Evolutionary conservation across 1,140 invertebrate species (phyloP).

Genomic region (Pseudoatta argentina): DNA sequence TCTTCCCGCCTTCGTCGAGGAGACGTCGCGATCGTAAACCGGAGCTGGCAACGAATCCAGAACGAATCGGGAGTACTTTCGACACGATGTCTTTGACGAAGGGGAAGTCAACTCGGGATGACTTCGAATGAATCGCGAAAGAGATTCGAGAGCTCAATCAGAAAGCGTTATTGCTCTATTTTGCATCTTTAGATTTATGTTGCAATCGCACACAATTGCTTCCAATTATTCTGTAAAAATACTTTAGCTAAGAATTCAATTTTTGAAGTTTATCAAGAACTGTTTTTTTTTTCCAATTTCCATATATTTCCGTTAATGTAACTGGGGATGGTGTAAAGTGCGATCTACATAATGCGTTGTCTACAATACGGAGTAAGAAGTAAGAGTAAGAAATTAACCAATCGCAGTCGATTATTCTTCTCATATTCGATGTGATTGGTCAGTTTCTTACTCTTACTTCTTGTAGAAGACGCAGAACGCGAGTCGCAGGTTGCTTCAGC

Average conservation of each 20-base stretch:
- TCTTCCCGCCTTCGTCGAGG: conserved; percentile 49
- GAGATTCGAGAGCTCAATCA: background rate
- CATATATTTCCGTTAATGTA: background rate
- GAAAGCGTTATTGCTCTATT: background rate
- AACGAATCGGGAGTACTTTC: conserved; percentile 71
- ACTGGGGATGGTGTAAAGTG: conserved; percentile 25
- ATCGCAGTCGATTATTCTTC: too few species aligned
- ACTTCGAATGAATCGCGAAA: background rate
- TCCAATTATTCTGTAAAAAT: background rate
- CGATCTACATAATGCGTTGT: too few species aligned
- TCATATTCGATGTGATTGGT: too few species aligned
- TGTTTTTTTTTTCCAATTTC: background rate
- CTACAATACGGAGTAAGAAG: too few species aligned
- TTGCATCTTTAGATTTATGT: background rate
- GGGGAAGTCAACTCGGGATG: background rate
- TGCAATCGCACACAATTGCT: background rate
- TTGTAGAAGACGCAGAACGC: too few species aligned
- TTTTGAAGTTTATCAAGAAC: background rate
- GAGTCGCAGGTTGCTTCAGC: too few species aligned
- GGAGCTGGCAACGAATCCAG: conserved; percentile 61
- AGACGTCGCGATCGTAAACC: conserved; percentile 52
- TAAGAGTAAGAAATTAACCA: too few species aligned
- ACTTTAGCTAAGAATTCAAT: background rate
- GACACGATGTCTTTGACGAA: conserved; percentile 27
- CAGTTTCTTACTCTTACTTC: too few species aligned